phyloP scores from a whole-genome alignment of 2,797 vertebrate species.

The Lutra lutra region DNA sequence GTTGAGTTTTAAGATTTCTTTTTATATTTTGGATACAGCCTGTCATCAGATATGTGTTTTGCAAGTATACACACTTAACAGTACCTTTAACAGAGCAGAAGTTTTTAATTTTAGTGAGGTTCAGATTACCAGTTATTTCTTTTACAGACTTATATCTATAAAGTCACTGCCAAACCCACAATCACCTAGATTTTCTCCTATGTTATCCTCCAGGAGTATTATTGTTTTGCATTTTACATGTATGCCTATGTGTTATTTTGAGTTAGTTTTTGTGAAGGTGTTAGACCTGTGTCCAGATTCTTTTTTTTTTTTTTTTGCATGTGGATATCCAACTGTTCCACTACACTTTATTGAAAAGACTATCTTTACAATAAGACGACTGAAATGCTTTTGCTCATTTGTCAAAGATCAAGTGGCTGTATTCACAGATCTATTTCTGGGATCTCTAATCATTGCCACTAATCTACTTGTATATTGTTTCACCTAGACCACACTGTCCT shows the following conservation, averaged over 20 bases:
- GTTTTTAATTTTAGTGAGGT: background rate
- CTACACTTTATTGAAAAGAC: background rate
- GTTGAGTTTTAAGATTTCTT: background rate
- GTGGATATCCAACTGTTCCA: background rate
- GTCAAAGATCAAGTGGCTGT: background rate
- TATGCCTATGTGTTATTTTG: background rate
- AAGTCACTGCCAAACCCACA: background rate
- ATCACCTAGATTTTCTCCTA: background rate
- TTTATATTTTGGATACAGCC: background rate
- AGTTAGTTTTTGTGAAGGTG: background rate
- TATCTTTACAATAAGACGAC: background rate
- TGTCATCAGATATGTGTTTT: background rate
- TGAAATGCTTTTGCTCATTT: background rate
- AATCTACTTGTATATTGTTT: background rate
- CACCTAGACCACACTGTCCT: background rate
- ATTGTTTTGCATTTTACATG: background rate
- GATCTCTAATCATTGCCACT: background rate
- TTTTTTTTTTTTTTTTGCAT: background rate
- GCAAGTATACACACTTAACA: background rate
- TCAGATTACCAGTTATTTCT: background rate
- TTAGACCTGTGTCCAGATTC: background rate
- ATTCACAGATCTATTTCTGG: background rate
- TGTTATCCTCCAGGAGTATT: background rate
- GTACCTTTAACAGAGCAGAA: background rate
- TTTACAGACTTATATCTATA: background rate